Evolutionary conservation across 2,888 invertebrate genomes (phyloP).

Genomic region (Leptothorax acervorum): DNA sequence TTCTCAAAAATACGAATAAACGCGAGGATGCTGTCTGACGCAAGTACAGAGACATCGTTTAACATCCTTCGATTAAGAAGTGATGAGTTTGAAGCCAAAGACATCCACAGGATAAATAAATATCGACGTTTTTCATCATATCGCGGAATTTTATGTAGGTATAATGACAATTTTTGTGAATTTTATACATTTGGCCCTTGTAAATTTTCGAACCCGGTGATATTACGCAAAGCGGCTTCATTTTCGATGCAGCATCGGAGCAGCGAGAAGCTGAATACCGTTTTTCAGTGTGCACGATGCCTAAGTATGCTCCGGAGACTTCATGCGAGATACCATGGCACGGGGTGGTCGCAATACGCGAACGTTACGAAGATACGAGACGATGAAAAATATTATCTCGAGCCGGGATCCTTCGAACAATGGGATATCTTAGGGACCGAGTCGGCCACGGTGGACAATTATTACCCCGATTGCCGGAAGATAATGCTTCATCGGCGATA

Average conservation of each 20-base stretch:
- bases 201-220: not conserved
- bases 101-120: not conserved
- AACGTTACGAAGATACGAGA: slow-evolving; percentile 76
- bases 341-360: slow-evolving; percentile 80
- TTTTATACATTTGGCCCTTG: not conserved
- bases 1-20: not conserved
- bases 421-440: slow-evolving; percentile 78
- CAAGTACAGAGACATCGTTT: not conserved
- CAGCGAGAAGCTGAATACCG: not conserved
- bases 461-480: slow-evolving; percentile 75
- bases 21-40: not conserved
- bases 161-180: not conserved
- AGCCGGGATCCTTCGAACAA: slow-evolving; percentile 80
- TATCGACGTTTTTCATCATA: not conserved
- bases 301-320: slow-evolving; percentile 76
- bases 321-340: slow-evolving; percentile 78
- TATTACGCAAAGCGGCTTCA: not conserved
- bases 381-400: slow-evolving; percentile 81
- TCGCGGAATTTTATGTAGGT: not conserved
- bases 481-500: slow-evolving; percentile 75
- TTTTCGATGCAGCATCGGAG: not conserved
- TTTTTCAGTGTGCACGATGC: slow-evolving; percentile 74
- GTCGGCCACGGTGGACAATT: slow-evolving; percentile 75
- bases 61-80: not conserved
- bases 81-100: not conserved